Evolutionary conservation across 1,140 invertebrate species (phyloP), one percentile per base, ranked within the genome.

Genomic region (Colletes latitarsis): DNA sequence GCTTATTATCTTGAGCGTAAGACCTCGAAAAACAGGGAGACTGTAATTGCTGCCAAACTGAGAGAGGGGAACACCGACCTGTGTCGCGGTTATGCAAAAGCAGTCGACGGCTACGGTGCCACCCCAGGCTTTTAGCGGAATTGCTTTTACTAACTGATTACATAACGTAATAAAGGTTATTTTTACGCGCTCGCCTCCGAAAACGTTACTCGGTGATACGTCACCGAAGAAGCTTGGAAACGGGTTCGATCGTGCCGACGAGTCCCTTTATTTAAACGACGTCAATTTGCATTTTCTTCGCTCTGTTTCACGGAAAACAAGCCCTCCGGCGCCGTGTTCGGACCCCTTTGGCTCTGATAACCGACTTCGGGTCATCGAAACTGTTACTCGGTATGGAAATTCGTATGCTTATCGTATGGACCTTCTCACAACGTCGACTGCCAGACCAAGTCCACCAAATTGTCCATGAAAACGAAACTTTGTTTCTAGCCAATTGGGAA

Each of bases 91-190:
- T 85, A 85, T 86, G 85, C 85, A 86, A 86, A 86, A 85, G 83
- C 80, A 67, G 75, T 46, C 66, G 83, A 73, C 46, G 62, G 66
- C 70, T 68, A 71, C 68, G 41, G 60, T 30, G 49, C 63, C 63
- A 60, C 70, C 74, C 69, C 55, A 86, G 53, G 85, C 85, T 87
- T 87, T 87, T 87, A 87, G 84, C 78, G 74, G 82, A 86, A 87
- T 87, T 87, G 85, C 85, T 87, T 87, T 86, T 86, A 84, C 85
- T 86, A 87, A 86, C 84, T 87, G 84, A 87, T 87, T 84, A 87
- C 78, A 73, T 86, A 84, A 86, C 82, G 77, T 81, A 86, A 87
- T 86, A 87, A 87, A 85, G 77, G 72, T 76, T 85, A 83, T 87
- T 86, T 87, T 86, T 83, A 79, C 77, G 80, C 63, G 30, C 70